phyloP scores from a whole-genome alignment of 1,140 invertebrate genomes.

The Cydia pomonella region DNA sequence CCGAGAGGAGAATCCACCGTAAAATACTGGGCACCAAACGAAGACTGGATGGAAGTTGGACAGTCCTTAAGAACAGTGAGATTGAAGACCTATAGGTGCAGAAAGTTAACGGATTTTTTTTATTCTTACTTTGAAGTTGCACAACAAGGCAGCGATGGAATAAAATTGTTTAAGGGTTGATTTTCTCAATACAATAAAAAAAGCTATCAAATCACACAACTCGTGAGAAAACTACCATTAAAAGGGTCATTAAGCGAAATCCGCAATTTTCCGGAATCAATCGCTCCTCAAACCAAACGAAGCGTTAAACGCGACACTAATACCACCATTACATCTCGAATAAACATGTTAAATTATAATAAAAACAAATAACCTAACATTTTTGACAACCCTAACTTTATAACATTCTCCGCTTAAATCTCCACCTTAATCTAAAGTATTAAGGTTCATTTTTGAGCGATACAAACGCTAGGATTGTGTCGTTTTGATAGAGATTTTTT shows the following conservation, averaged over 20 bases:
- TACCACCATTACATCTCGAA: conserved; percentile 10
- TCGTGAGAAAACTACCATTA: conserved; percentile 3
- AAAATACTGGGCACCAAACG: no score
- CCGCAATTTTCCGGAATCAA: not conserved
- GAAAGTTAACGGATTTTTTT: no score
- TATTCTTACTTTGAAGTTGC: no score
- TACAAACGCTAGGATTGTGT: not conserved
- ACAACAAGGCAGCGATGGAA: not conserved
- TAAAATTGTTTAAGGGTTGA: not conserved
- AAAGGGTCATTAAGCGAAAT: conserved; percentile 1
- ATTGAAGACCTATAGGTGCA: no score
- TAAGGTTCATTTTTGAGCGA: not conserved
- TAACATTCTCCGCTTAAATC: not conserved
- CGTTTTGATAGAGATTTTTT: not conserved
- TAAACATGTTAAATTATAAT: conserved; percentile 17
- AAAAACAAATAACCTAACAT: conserved; percentile 23
- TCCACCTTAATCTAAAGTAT: not conserved
- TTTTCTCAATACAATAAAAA: conserved; percentile 1
- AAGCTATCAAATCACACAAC: not conserved
- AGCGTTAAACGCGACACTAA: conserved; percentile 3
- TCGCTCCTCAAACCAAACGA: conserved; percentile 2
- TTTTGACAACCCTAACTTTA: not conserved
- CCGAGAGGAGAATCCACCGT: no score
- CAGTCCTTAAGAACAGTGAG: no score
- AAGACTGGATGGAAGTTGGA: no score